Base-by-base conservation (phyloP, 2,113 vertebrate genomes). In the Coreoperca whiteheadi region DNA sequence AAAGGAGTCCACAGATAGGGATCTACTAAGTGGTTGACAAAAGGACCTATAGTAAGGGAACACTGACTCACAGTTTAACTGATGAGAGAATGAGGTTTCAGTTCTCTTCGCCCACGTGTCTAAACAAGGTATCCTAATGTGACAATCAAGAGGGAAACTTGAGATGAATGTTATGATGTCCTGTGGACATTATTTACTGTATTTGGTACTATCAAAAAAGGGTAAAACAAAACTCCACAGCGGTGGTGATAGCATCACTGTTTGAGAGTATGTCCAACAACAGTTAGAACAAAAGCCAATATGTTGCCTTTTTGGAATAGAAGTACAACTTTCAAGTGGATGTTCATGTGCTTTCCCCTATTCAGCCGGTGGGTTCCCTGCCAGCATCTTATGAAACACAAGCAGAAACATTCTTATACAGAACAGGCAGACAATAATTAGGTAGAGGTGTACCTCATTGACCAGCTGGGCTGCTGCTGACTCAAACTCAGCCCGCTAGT, bases 1-100 rank as follows among this genome's bases (percentile, higher is more conserved):
- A 61, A 56, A 91, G 77, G 50, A 61, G 70, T 76, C 77, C 53
- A 63, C 56, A 79, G 83, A 89, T 71, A 78, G 32, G 51, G 30
- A 61, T 86, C 63, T 56, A 77, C 85, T 74, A 82, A 86, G 76
- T 78, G 87, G 76, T 25, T 74, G 64, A 88, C 81, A 69, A 79
- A 68, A 79, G 74, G 72, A 77, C 60, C 56, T 72, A 65, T 63
- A 70, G 81, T 76, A 53, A 61, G 63, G 41, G 39, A 5, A 37
- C 34, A 18, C 43, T 85, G 87, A 89, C 67, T 79, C 82, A 80
- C 28, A 66, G 74, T 66, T 77, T 30, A 50, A 67, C 63, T 59
- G 54, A 70, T 39, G 30, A 43, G 20, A 86, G 39, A 59, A 64
- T 28, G 9, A 76, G 67, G 54, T 86, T 82, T 60, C 1, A 39